Base-by-base conservation (phyloP, 2,797 vertebrate genomes). In the Cossypha caffra region DNA sequence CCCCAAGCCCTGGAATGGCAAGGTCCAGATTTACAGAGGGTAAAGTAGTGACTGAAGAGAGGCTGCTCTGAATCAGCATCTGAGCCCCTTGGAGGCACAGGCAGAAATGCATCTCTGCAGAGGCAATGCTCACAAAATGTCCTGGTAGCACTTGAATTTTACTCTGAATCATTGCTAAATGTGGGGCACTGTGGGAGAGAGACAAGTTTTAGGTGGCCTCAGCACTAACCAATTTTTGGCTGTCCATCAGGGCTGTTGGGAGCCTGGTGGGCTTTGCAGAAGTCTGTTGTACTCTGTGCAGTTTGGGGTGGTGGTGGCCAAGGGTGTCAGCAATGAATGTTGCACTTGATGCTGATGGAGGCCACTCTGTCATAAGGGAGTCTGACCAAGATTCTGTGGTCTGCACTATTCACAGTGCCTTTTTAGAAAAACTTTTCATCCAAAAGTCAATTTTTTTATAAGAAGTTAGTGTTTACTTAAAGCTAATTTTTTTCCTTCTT, bases 311-410 rank as follows among this genome's bases (percentile, higher is more conserved):
- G 37, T 42, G 67, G 29, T 84, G 66, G 28, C 66, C 0, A 0
- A 38, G 33, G 48, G 21, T 48, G 43, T 18, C 43, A 43, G 35
- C 1, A 5, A 2, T n/a, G 33, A 63, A 3, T 12, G 63, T 54
- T 23, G 40, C 19, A 16, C 21, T 13, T 25, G 29, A 23, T 50
- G 20, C 48, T 73, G 58, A 16, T 23, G 37, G 59, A 62, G 10
- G 37, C 1, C 1, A 2, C 28, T 50, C 16, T 40, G 23, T 26
- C 21, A 1, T 28, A n/a, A 37, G 42, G 1, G 11, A 45, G 38
- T 63, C 45, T 33, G 21, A 37, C 52, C 4, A 9, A 25, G 31
- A 5, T 58, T 24, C 38, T n/a, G 29, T 76, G 33, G 18, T 47
- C 26, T 64, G 38, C 26, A 10, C 10, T 62, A 19, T 20, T 71